phyloP scores from a whole-genome alignment of 2,113 vertebrate species.

The Dipodomys stephensi region DNA sequence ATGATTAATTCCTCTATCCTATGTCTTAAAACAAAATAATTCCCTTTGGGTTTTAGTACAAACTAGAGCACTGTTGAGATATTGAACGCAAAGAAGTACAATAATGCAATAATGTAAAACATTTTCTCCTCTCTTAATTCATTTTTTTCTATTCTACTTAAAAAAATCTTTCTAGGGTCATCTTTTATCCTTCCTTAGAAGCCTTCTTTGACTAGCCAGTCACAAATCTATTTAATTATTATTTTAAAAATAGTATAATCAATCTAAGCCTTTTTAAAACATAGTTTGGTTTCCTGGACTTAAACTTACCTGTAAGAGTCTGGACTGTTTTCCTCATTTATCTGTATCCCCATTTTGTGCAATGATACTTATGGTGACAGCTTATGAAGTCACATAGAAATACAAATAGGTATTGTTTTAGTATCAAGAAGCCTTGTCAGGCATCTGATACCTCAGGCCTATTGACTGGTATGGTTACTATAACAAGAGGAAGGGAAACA shows the following conservation, averaged over 20 bases:
- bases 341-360: not conserved
- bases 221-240: conserved; percentile 24
- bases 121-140: not conserved
- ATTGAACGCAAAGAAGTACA: not conserved
- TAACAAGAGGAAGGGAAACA: not conserved
- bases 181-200: not conserved
- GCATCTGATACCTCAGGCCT: not conserved
- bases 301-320: not conserved
- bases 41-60: not conserved
- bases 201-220: not conserved
- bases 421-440: not conserved
- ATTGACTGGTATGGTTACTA: not conserved
- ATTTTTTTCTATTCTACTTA: not conserved
- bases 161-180: not conserved
- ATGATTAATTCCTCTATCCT: not conserved
- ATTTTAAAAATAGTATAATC: conserved; percentile 15
- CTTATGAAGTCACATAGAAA: conserved; percentile 20
- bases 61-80: not conserved
- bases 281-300: not conserved
- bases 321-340: not conserved
- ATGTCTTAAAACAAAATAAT: not conserved
- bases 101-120: not conserved
- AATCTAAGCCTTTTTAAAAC: not conserved
- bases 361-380: not conserved
- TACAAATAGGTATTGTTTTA: not conserved